Evolutionary conservation across 2,888 invertebrate species (phyloP), one percentile per base, ranked within the genome.

Genomic region (Drosophila rellima): DNA sequence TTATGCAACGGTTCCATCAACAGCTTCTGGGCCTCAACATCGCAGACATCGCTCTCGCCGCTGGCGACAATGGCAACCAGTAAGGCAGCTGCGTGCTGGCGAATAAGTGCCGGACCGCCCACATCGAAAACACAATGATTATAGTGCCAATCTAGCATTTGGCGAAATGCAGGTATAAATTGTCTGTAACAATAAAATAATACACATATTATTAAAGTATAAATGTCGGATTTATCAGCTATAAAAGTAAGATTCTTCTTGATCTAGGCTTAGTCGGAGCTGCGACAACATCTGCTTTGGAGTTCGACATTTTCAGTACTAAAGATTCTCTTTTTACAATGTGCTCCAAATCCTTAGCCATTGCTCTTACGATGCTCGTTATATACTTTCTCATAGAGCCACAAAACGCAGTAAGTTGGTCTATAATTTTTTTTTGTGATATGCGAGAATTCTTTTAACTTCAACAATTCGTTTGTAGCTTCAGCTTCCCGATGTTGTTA

Each of bases 81-180:
- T 39, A 93, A 50, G 7, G 92, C 91, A 37, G 92, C 80, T 78
- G 92, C 92, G 90, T 93, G 93, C 70, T 92, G 93, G 15, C 92
- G 85, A 54, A 93, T 88, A 37, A 93, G 76, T 63, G 86, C 89
- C 33, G 92, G 86, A 42, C 91, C 91, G 80, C 91, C 92, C 77
- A 89, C 77, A 57, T 91, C 90, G 65, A 91, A 92, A 64, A 88
- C 79, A 51, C 91, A 86, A 86, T 92, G 89, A 82, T 92, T 90
- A 82, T 88, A 91, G 70, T 92, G 92, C 92, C 92, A 93, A 74
- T 92, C 91, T 44, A 93, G 79, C 82, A 92, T 84, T 69, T 91
- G 92, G 42, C 91, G 90, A 45, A 93, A 82, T 31, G 92, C 92
- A 68, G 91, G 86, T 60, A 91, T 39, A 63, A 92, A 88, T 76